Percentiles rank a stretch among this genome's conserved stretches.
These are phyloP conservation scores for Pammene fasciana DNA, from an alignment of 2,888 invertebrate genomes.

Conservation along the genomic window DNA sequence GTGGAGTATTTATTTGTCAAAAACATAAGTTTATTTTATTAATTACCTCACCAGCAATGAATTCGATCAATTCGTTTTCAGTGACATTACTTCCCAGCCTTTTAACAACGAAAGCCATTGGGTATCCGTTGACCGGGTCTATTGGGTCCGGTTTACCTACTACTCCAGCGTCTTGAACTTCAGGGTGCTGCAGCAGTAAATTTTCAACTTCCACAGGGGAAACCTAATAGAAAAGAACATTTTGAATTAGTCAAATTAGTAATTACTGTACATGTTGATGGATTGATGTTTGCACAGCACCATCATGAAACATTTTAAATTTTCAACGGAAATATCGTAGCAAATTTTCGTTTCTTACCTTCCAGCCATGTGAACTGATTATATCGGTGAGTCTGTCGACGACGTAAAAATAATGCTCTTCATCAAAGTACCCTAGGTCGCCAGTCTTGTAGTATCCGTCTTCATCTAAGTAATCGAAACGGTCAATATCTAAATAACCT, in stretches of 20 bases:
- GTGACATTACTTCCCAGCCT: slow-evolving; percentile 1
- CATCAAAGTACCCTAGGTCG: slow-evolving; percentile 34
- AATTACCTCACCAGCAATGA: slow-evolving; percentile 7
- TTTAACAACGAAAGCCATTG: slow-evolving; percentile 29
- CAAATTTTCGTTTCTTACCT: not conserved
- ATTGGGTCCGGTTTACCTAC: slow-evolving; percentile 28
- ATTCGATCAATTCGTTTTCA: slow-evolving; percentile 20
- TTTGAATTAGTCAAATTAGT: not conserved
- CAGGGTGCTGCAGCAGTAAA: slow-evolving; percentile 26
- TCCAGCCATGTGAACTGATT: not conserved
- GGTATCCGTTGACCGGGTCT: not conserved
- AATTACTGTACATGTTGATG: not conserved
- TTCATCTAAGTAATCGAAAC: slow-evolving; percentile 9
- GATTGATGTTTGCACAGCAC: too few relatives aligned
- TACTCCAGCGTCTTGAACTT: slow-evolving; percentile 29
- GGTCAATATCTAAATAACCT: slow-evolving; percentile 11
- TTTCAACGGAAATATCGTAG: too few relatives aligned
- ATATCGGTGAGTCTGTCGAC: slow-evolving; percentile 25
- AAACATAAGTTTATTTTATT: too few relatives aligned
- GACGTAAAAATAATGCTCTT: slow-evolving; percentile 20
- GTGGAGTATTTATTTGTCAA: too few relatives aligned
- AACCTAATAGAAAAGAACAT: not conserved
- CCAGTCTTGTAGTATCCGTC: slow-evolving; percentile 28
- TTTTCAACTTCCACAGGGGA: slow-evolving; percentile 31
- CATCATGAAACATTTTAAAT: too few relatives aligned